A percentile compares a stretch with the other conserved stretches of the same genome.
Evolutionary conservation across 1,140 invertebrate species (phyloP).

Genomic region (Lucilia sericata): DNA sequence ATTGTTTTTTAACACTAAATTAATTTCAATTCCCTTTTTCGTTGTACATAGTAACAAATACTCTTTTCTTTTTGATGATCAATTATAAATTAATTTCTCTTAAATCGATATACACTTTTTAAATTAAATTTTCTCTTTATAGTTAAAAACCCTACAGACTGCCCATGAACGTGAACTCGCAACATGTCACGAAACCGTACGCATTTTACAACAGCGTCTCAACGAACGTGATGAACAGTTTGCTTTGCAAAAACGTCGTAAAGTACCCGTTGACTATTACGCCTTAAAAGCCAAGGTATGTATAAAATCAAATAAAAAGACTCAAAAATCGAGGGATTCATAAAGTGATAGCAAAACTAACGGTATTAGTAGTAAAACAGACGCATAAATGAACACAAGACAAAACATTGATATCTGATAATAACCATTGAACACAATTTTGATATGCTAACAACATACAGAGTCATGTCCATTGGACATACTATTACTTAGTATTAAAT

Average conservation of each 20-base stretch:
- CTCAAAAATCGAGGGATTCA: not conserved
- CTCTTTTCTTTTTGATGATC: no score
- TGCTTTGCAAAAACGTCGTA: conserved; percentile 64
- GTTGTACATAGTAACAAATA: no score
- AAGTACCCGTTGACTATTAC: conserved; percentile 67
- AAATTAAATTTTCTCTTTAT: not conserved
- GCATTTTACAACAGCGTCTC: conserved; percentile 63
- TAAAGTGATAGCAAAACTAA: not conserved
- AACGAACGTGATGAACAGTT: conserved; percentile 63
- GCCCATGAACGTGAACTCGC: conserved; percentile 81
- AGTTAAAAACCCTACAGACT: conserved; percentile 81
- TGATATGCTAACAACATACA: no score
- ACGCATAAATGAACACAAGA: not conserved
- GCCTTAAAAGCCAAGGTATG: conserved; percentile 66
- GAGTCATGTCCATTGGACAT: no score
- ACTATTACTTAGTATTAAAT: no score
- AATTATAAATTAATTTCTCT: not conserved
- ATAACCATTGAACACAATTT: no score
- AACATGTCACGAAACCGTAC: conserved; percentile 64
- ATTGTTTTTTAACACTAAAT: no score
- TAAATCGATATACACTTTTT: not conserved
- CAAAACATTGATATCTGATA: not conserved
- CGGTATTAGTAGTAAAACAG: not conserved
- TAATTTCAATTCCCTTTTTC: no score
- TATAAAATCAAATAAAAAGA: not conserved